Evolutionary conservation across 2,113 vertebrate genomes (phyloP).

Genomic region (Nycticebus coucang): DNA sequence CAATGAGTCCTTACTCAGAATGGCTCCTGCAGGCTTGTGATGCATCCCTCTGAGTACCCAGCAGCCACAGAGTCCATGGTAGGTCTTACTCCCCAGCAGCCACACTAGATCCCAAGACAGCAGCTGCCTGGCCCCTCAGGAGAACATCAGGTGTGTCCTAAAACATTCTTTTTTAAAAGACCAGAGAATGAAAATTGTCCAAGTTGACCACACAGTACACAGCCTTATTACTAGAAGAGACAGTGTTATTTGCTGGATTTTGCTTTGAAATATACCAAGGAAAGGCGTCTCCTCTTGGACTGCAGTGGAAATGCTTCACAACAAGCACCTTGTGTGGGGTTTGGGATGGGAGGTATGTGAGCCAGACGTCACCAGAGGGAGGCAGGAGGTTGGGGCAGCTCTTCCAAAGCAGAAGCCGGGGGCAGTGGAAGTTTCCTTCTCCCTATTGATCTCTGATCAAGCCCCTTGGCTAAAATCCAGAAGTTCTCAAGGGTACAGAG

Average conservation of each 20-base stretch:
- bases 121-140: background rate
- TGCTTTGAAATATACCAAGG: slow-evolving; percentile 61
- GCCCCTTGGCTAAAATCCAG: accelerated
- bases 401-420: slow-evolving; percentile 26
- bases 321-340: slow-evolving; percentile 71
- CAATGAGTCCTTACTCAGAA: background rate
- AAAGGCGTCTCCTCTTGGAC: background rate
- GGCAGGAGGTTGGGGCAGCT: slow-evolving; percentile 27
- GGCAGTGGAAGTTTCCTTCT: slow-evolving; percentile 54
- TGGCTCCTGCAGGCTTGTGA: background rate
- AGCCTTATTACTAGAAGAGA: background rate
- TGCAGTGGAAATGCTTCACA: slow-evolving; percentile 57
- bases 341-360: slow-evolving; percentile 59
- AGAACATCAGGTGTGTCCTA: background rate
- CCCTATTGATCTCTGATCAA: slow-evolving; percentile 20
- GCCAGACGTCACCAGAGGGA: slow-evolving; percentile 44
- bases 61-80: background rate
- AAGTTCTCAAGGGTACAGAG: background rate
- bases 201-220: background rate
- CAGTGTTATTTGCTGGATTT: background rate
- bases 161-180: slow-evolving; percentile 36
- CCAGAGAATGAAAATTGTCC: background rate
- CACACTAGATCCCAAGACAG: background rate
- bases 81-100: slow-evolving; percentile 6
- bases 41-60: no score